These are phyloP conservation scores for Pelecanus crispus DNA, from an alignment of 2,113 vertebrate genomes.

Conservation along the genomic window DNA sequence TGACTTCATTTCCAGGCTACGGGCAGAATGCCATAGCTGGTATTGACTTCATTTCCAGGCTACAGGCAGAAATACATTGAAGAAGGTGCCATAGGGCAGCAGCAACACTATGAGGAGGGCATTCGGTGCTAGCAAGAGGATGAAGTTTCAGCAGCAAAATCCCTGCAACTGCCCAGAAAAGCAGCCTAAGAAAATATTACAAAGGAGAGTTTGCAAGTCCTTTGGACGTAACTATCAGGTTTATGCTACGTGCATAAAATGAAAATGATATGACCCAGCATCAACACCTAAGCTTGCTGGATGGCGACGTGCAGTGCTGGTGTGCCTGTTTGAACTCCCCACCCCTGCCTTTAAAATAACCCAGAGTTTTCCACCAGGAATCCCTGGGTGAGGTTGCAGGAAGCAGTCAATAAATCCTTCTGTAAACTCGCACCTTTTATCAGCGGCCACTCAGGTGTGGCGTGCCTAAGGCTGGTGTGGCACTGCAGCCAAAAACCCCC, in stretches of 20 bases:
- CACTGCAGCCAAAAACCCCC: background rate
- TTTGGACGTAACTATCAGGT: background rate
- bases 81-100: background rate
- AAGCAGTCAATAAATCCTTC: background rate
- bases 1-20: background rate
- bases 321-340: background rate
- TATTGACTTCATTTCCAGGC: background rate
- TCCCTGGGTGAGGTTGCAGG: background rate
- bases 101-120: fast-evolving
- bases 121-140: background rate
- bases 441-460: background rate
- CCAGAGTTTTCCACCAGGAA: background rate
- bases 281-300: background rate
- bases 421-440: background rate
- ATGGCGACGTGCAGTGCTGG: background rate
- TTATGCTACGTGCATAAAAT: background rate
- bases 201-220: background rate
- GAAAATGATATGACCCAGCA: background rate
- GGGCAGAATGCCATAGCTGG: background rate
- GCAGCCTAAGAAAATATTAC: background rate
- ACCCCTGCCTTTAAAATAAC: background rate
- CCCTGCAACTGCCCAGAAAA: background rate
- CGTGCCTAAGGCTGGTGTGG: background rate
- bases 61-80: background rate
- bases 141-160: background rate